These are phyloP conservation scores for Zaprionus capensis DNA, from an alignment of 1,140 invertebrate species.

Conservation along the genomic window DNA sequence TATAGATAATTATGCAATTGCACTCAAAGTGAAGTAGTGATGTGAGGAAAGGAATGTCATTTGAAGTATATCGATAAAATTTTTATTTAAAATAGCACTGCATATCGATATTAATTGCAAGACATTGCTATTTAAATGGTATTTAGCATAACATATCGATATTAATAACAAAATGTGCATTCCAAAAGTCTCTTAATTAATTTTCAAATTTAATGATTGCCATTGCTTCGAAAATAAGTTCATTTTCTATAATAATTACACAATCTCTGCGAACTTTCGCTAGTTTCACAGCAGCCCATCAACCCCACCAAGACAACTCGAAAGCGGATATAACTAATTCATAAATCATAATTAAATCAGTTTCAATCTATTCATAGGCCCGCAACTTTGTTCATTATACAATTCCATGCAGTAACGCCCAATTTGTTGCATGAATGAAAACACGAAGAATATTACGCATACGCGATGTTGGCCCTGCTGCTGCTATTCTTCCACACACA, in stretches of 20 bases:
- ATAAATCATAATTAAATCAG: constrained; percentile 6
- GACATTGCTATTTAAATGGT: not conserved
- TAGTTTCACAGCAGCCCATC: not conserved
- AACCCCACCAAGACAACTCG: not conserved
- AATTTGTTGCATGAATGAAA: not conserved
- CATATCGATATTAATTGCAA: not conserved
- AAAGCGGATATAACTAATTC: constrained; percentile 4
- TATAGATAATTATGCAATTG: not conserved
- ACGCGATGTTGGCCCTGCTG: constrained; percentile 17
- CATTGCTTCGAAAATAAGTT: not conserved
- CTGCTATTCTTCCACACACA: not conserved
- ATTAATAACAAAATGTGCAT: not conserved
- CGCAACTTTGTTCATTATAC: not conserved
- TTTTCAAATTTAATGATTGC: not conserved
- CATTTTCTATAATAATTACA: not conserved
- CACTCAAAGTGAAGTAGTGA: too few species aligned
- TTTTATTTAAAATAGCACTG: too few species aligned
- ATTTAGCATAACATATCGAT: not conserved
- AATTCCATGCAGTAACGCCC: not conserved
- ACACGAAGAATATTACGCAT: constrained; percentile 8
- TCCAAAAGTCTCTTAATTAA: not conserved
- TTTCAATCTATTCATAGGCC: not conserved
- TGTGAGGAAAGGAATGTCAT: too few species aligned
- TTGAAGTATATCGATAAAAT: too few species aligned
- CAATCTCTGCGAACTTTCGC: not conserved